Base-by-base conservation (phyloP, 1,140 invertebrate genomes). In the Ladona fulva region DNA sequence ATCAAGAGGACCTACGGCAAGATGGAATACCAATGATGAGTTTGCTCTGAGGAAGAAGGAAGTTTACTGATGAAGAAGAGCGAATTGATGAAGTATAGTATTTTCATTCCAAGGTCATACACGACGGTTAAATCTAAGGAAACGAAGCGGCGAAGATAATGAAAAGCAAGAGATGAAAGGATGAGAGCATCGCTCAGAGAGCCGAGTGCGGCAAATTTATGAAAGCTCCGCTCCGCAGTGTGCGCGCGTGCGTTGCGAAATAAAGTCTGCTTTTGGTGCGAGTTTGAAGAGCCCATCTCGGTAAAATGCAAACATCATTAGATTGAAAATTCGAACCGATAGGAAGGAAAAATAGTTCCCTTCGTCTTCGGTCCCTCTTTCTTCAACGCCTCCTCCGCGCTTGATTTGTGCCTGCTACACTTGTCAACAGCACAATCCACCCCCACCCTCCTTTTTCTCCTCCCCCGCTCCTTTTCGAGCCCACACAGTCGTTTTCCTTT, bases 291-390 rank as follows among this genome's bases (percentile, higher is more conserved):
- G 52, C 12, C 12, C 12, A 66, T 66, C 44, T 10, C 44, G 12
- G 52, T 66, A 66, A 66, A 66, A 66, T 66, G 52, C 52, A 66
- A 66, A 66, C 52, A 66, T 66, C 52, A 66, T 66, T 66, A 66
- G 52, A 66, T 66, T 66, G 5, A 66, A 66, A 66, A 66, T 66
- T 66, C 52, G 14, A 66, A 66, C 52, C 12, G 52, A 66, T 66
- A 6, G 52, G 52, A 66, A 66, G 52, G 52, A 66, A 66, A 66
- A 66, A 66, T 12, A 19, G 44, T 52, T 19, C 44, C 44, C 44
- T 11, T 11, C 44, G 44, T 19, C 44, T 52, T 11, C 44, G 10
- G 10, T 19, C 44, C 44, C 44, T 11, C 44, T 52, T 19, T 19
- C 44, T 52, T 12, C 52, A 16, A 6, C 52, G 52, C 12, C 52